Percentiles rank a stretch among this genome's conserved stretches.
These are phyloP conservation scores for Tyrophagus putrescentiae DNA, from an alignment of 1,140 invertebrate species.

Conservation along the genomic window DNA sequence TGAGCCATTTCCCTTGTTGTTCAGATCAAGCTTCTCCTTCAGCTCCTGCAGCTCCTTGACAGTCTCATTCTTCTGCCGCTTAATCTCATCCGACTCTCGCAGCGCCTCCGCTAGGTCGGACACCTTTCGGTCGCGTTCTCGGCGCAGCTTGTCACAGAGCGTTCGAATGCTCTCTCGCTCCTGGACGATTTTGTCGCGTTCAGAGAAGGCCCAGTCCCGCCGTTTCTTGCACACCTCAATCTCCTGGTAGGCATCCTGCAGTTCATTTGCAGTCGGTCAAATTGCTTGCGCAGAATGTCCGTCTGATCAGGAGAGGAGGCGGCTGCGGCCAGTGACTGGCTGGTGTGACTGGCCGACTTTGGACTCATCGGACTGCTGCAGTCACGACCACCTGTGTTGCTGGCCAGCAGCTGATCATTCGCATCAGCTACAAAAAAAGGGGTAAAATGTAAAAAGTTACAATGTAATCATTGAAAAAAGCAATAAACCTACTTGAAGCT, in stretches of 20 bases:
- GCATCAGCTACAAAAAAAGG: no score
- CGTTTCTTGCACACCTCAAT: constrained; percentile 66
- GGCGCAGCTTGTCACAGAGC: constrained; percentile 75
- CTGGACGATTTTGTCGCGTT: constrained; percentile 83
- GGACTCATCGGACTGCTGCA: constrained; percentile 50
- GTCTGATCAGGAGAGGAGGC: no score
- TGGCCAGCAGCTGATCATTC: no score
- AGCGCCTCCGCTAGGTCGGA: constrained; percentile 64
- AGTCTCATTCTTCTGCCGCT: constrained; percentile 72
- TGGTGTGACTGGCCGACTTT: constrained; percentile 67
- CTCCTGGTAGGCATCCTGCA: constrained; percentile 66
- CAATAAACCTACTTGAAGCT: no score
- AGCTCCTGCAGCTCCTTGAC: constrained; percentile 66
- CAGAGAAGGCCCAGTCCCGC: constrained; percentile 86
- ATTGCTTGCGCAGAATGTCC: constrained; percentile 62
- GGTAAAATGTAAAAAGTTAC: no score
- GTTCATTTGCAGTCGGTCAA: constrained; percentile 66
- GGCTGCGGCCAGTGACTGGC: no score
- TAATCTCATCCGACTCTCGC: constrained; percentile 77
- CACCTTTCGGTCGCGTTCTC: constrained; percentile 72
- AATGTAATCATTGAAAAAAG: no score
- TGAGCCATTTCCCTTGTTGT: constrained; percentile 28
- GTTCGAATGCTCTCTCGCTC: constrained; percentile 88
- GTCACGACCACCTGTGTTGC: constrained; percentile 8
- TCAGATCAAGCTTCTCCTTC: constrained; percentile 63